phyloP scores from a whole-genome alignment of 2,797 vertebrate species.

The Echeneis naucrates region DNA sequence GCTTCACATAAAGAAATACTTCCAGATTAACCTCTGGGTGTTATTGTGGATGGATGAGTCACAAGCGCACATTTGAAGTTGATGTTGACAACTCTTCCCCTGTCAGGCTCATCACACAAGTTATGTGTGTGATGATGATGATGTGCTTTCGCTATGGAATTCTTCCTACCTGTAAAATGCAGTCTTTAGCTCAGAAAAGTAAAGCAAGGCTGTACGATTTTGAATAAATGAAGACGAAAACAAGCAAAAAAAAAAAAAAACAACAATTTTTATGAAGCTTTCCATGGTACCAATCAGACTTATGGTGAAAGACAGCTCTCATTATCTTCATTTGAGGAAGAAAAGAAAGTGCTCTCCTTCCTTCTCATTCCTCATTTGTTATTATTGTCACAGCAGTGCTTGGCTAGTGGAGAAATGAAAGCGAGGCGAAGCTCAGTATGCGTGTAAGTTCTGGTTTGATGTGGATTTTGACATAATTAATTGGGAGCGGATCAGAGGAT shows the following conservation, averaged over 20 bases:
- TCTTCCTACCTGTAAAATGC: conserved; percentile 17
- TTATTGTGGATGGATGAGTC: not conserved
- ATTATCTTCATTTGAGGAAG: conserved; percentile 77
- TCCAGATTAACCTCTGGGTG: conserved; percentile 46
- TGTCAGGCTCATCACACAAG: conserved; percentile 38
- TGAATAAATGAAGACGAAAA: conserved; percentile 28
- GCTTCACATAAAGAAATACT: conserved; percentile 38
- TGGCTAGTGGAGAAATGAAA: conserved; percentile 64
- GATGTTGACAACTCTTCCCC: conserved; percentile 3
- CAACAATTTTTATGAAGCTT: conserved; percentile 20
- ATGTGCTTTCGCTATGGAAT: conserved; percentile 22
- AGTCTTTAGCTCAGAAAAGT: conserved; percentile 2
- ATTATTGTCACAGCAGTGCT: conserved; percentile 69
- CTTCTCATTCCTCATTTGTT: conserved; percentile 72
- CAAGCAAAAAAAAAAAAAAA: not conserved
- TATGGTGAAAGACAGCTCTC: conserved; percentile 55
- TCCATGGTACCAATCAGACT: conserved; percentile 24
- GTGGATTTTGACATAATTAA: conserved; percentile 86
- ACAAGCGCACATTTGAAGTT: conserved; percentile 4
- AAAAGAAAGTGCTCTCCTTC: conserved; percentile 62
- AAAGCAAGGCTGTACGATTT: conserved; percentile 31
- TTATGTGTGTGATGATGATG: not conserved
- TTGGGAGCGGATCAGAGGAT: conserved; percentile 83
- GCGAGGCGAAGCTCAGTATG: conserved; percentile 62
- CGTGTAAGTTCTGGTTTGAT: conserved; percentile 75